These are phyloP conservation scores for Cranoglanis bouderius DNA, from an alignment of 2,113 vertebrate species.

Conservation along the genomic window DNA sequence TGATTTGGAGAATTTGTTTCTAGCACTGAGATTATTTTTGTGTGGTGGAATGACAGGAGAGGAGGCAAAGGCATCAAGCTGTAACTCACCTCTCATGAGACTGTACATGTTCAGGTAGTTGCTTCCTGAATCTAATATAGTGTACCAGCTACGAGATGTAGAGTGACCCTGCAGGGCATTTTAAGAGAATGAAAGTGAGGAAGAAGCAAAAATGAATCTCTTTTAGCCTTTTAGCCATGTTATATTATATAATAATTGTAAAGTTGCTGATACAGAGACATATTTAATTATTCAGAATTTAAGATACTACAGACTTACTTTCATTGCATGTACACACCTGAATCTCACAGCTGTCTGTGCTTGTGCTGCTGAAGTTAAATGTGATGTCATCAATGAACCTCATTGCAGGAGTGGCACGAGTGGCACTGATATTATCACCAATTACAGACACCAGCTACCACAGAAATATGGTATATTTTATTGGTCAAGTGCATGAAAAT, in stretches of 20 bases:
- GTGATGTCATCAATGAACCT: constrained; percentile 53
- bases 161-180: constrained; percentile 44
- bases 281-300: not conserved
- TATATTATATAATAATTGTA: not conserved
- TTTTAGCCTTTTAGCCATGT: not conserved
- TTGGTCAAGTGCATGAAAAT: not conserved
- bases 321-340: constrained; percentile 29
- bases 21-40: not conserved
- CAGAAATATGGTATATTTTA: constrained; percentile 5
- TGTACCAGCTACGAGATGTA: constrained; percentile 52
- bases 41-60: not conserved
- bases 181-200: not conserved
- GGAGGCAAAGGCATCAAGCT: not conserved
- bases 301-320: not conserved
- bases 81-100: constrained; percentile 52
- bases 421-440: constrained; percentile 46
- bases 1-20: not conserved
- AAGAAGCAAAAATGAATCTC: not conserved
- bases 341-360: constrained; percentile 48
- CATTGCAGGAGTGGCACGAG: constrained; percentile 49
- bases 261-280: not conserved
- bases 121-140: constrained; percentile 52
- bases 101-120: constrained; percentile 53
- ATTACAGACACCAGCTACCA: constrained; percentile 44
- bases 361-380: constrained; percentile 49